Conservation (phyloP, 2,888 invertebrate species). For the Allygus modestus region DNA sequence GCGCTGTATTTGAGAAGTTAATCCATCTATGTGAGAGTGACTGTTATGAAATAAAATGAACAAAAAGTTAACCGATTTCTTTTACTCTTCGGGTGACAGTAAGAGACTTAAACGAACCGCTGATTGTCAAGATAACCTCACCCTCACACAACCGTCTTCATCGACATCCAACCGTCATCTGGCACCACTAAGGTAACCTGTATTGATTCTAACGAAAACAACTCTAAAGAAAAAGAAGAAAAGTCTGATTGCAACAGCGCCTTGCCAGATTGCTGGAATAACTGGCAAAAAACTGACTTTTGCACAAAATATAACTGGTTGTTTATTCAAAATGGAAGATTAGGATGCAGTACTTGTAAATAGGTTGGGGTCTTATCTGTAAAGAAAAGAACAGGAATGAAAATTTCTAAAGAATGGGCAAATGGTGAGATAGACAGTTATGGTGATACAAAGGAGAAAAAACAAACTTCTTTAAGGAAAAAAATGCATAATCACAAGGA, state of each 20-base stretch:
- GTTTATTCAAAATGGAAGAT: conserved; percentile 30
- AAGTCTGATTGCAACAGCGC: background rate
- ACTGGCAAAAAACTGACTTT: conserved; percentile 29
- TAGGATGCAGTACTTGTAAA: conserved; percentile 50
- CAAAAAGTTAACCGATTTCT: conserved; percentile 23
- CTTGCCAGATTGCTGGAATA: background rate
- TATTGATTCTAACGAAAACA: too few species aligned
- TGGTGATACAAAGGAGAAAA: conserved; percentile 48
- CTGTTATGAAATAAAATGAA: conserved; percentile 20
- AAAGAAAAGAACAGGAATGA: conserved; percentile 44
- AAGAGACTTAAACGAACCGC: conserved; percentile 12
- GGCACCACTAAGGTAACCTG: conserved; percentile 4
- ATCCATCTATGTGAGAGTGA: background rate
- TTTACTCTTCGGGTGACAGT: background rate
- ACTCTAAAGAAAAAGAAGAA: conserved; percentile 11
- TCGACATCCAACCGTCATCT: conserved; percentile 6
- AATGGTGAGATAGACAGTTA: conserved; percentile 48
- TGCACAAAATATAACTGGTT: conserved; percentile 25
- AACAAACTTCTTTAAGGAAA: conserved; percentile 39
- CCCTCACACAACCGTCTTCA: conserved; percentile 7
- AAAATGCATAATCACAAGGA: conserved; percentile 33
- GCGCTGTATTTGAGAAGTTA: background rate
- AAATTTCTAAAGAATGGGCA: conserved; percentile 48
- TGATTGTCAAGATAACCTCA: conserved; percentile 18
- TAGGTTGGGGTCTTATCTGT: conserved; percentile 45